Evolutionary conservation across 2,888 invertebrate genomes (phyloP).

Genomic region (Polymixis lichenea): DNA sequence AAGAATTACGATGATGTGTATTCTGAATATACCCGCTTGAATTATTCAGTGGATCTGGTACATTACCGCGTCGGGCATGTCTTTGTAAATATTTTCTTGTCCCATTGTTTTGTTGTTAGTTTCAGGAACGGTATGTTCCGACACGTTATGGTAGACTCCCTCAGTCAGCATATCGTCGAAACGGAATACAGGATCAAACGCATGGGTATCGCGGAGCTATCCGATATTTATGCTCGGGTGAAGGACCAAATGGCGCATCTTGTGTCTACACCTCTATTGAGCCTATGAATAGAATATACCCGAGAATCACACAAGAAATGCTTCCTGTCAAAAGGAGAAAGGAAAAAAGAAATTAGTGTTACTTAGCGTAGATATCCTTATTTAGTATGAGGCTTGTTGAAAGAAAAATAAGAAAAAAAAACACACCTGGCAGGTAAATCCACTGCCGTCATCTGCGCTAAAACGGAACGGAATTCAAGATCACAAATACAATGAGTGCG

Average conservation of each 20-base stretch:
- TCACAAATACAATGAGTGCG: conserved; percentile 81
- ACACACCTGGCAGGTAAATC: conserved; percentile 79
- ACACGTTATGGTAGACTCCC: conserved; percentile 85
- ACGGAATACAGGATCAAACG: conserved; percentile 87
- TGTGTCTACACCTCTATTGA: conserved; percentile 79
- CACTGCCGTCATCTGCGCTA: conserved; percentile 83
- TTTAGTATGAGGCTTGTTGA: not conserved
- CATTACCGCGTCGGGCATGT: conserved; percentile 24
- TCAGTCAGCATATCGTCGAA: conserved; percentile 81
- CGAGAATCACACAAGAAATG: conserved; percentile 82
- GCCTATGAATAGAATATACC: conserved; percentile 77
- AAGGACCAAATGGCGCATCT: conserved; percentile 57
- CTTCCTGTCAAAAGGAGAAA: conserved; percentile 77
- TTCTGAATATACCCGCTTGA: conserved; percentile 23
- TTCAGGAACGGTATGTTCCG: conserved; percentile 89
- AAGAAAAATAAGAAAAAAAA: conserved; percentile 49
- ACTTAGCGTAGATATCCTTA: conserved; percentile 23
- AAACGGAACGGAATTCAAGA: conserved; percentile 87
- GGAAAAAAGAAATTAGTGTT: conserved; percentile 74
- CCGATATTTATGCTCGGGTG: conserved; percentile 79
- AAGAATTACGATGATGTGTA: conserved; percentile 16
- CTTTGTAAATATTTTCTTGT: conserved; percentile 56
- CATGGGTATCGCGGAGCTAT: conserved; percentile 85
- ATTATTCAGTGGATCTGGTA: conserved; percentile 47
- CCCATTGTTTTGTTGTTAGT: conserved; percentile 81